A percentile compares a stretch with the other conserved stretches of the same genome.
These are phyloP conservation scores for Dastarcus helophoroides DNA, from an alignment of 2,888 invertebrate genomes.

Conservation along the genomic window DNA sequence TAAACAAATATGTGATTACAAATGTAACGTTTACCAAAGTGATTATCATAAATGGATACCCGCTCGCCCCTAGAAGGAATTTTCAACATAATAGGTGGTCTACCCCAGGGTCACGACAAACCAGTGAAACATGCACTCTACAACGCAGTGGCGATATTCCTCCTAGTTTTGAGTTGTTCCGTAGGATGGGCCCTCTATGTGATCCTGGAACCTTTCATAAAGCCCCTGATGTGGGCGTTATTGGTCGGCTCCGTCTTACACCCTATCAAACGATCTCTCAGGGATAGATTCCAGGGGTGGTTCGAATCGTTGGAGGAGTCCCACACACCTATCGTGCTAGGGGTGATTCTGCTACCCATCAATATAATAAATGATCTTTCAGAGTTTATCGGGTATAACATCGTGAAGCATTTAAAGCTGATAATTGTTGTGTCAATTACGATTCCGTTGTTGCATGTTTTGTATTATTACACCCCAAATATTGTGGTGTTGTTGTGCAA, in stretches of 20 bases:
- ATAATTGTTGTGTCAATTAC: slow-evolving; percentile 38
- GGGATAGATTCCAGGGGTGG: slow-evolving; percentile 68
- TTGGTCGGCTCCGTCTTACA: slow-evolving; percentile 95
- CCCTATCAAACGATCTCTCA: slow-evolving; percentile 79
- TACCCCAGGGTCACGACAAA: slow-evolving; percentile 72
- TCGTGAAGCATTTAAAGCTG: slow-evolving; percentile 55
- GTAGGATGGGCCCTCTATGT: slow-evolving; percentile 70
- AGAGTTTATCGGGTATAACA: slow-evolving; percentile 58
- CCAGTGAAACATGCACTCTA: slow-evolving; percentile 87
- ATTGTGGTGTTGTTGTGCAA: too few relatives aligned
- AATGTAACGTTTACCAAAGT: too few relatives aligned
- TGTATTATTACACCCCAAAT: slow-evolving; percentile 62
- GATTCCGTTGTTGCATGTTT: slow-evolving; percentile 43
- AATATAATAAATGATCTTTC: slow-evolving; percentile 65
- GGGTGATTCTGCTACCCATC: slow-evolving; percentile 54
- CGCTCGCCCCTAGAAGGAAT: slow-evolving; percentile 56
- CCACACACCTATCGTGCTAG: slow-evolving; percentile 52
- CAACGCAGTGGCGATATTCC: slow-evolving; percentile 72
- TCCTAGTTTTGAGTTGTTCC: slow-evolving; percentile 55
- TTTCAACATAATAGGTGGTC: slow-evolving; percentile 53
- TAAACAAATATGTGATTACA: too few relatives aligned
- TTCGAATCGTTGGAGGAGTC: slow-evolving; percentile 56
- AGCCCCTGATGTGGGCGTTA: slow-evolving; percentile 91
- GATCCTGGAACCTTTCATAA: slow-evolving; percentile 82
- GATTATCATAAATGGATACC: slow-evolving; percentile 29